A percentile compares a stretch with the other conserved stretches of the same genome.
phyloP scores from a whole-genome alignment of 2,797 vertebrate genomes.

The Lepus townsendii region DNA sequence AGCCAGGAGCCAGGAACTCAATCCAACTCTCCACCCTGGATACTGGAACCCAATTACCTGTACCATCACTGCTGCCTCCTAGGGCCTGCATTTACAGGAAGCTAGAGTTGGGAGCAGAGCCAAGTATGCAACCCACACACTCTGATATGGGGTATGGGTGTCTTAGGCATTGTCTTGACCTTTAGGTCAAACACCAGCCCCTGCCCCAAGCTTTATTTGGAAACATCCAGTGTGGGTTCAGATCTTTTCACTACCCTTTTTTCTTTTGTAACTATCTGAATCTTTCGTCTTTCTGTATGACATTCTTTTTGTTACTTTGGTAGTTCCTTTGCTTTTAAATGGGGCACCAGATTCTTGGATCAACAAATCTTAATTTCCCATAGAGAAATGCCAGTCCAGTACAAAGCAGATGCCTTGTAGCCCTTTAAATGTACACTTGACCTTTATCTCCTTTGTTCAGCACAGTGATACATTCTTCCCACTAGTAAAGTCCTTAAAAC shows the following conservation, averaged over 20 bases:
- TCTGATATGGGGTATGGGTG: no score
- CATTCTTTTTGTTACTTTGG: neutral
- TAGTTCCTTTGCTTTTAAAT: conserved; percentile 59
- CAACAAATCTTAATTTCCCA: neutral
- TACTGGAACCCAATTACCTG: no score
- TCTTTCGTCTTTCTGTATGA: neutral
- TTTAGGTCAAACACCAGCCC: neutral
- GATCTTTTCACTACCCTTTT: neutral
- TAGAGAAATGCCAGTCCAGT: neutral
- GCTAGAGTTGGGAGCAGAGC: no score
- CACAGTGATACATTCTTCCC: neutral
- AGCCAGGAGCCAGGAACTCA: no score
- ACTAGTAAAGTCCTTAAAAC: neutral
- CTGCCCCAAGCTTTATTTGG: neutral
- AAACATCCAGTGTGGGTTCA: neutral
- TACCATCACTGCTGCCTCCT: no score
- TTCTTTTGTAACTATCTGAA: neutral
- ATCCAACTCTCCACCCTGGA: no score
- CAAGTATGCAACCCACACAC: no score
- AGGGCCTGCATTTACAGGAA: no score
- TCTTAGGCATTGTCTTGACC: no score
- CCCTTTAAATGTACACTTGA: neutral
- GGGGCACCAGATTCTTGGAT: neutral
- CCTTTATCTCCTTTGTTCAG: neutral
- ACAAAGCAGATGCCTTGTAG: neutral